These are phyloP conservation scores for Smithornis capensis DNA, from an alignment of 2,113 vertebrate genomes.

Conservation along the genomic window DNA sequence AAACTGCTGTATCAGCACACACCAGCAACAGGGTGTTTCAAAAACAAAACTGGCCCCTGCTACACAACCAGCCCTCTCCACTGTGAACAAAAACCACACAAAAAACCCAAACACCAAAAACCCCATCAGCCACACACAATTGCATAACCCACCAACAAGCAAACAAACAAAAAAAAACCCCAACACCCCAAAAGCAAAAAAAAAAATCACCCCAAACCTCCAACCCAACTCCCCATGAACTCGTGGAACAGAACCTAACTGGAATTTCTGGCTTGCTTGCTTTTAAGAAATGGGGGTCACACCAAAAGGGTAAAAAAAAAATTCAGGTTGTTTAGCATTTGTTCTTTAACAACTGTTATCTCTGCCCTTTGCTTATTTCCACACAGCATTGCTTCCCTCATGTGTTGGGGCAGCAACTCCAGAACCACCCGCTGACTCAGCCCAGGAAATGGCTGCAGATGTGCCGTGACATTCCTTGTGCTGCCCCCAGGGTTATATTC, in stretches of 20 bases:
- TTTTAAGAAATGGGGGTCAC: not conserved
- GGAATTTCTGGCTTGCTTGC: not conserved
- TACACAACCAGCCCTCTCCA: not conserved
- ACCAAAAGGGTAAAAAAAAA: not conserved
- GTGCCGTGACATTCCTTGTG: not conserved
- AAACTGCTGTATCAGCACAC: not conserved
- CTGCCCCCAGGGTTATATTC: not conserved
- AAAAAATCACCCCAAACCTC: not conserved
- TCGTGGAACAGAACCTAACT: not conserved
- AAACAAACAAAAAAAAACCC: not conserved
- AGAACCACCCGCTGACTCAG: not conserved
- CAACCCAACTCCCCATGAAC: accelerated
- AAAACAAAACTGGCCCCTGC: not conserved
- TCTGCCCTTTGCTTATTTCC: not conserved
- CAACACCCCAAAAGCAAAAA: not conserved
- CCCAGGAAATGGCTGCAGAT: not conserved
- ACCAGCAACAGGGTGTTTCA: not conserved
- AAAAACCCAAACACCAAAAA: accelerated
- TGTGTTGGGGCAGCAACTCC: not conserved
- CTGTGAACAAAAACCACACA: not conserved
- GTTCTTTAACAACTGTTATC: not conserved
- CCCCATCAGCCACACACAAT: not conserved
- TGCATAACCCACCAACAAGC: not conserved
- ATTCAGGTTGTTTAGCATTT: not conserved
- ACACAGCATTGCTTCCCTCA: not conserved